Base-by-base conservation (phyloP, 2,113 vertebrate species). In the Rhinoderma darwinii region DNA sequence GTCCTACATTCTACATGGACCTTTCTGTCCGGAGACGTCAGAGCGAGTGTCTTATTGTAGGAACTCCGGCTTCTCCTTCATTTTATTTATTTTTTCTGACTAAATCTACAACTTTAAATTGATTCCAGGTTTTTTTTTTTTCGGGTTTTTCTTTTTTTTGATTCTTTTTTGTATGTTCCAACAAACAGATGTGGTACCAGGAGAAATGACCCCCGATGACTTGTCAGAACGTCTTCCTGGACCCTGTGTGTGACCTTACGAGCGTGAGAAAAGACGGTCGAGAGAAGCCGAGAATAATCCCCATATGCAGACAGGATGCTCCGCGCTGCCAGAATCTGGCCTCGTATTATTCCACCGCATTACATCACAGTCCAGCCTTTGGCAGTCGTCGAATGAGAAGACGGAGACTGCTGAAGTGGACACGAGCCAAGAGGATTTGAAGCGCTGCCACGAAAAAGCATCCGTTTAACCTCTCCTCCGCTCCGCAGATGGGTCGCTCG, bases 341-440 rank as follows among this genome's bases (percentile, higher is more conserved):
- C 84, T 35, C 3, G 17, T 39, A 66, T 81, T 86, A 86, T 27
- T 81, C 56, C 68, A 73, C 44, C 56, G 32, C 41, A 77, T 85
- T 85, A 85, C 73, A 81, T 86, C 76, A 80, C 84, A 76, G 83
- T 32, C 5, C 27, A 68, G 75, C 44, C 84, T 79, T 78, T 78
- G 56, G 74, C 43, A 50, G 20, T 47, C 63, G 39, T 61, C 74
- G 61, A 86, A 79, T 78, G 44, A 44, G 59, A 70, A 50, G 76
- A 80, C 32, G n/a, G 39, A 54, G 37, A 25, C 56, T 32, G 39
- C 83, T 72, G 47, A 51, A 35, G 66, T 73, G 77, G 63, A 81
- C 77, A 20, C 70, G 0, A 73, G 70, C 83, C 83, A 84, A 54
- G 12, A 54, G 63, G 35, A 43, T 63, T 63, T 66, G 79, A 82